Base-by-base conservation (phyloP, 2,113 vertebrate species). In the Lepus europaeus region DNA sequence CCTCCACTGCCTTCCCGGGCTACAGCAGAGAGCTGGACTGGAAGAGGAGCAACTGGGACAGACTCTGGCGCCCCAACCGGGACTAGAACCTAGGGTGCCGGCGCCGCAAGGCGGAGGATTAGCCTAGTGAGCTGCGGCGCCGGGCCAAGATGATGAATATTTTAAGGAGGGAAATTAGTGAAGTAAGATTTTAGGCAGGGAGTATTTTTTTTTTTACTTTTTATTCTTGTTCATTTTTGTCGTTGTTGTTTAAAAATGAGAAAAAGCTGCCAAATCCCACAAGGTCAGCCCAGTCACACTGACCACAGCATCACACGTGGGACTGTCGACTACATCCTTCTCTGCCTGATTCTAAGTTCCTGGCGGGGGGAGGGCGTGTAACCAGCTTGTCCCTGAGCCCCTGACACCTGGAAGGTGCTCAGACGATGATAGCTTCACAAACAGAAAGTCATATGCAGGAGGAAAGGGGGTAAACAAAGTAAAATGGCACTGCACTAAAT, bases 291-390 rank as follows among this genome's bases (percentile, higher is more conserved):
- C 31, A 45, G 10, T 19, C 56, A 45, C 2, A 2, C 61, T 22
- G n/a, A 33, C 13, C 33, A 20, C 10, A 31, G 31, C 68, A n/a
- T 27, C 51, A 45, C 53, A 8, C 20, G 0, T 0, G 0, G 39
- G 45, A 27, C 1, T 20, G 23, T 27, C 17, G 19, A 12, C 0
- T 33, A 70, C 39, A 6, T 8, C 19, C 19, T 33, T 49, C 61
- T 72, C 59, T 0, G 3, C 19, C 13, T 27, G 45, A 83, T 0
- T 2, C 53, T 12, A 70, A 11, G 5, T 20, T 49, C 33, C 53
- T 6, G 1, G 45, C 33, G 29, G 11, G 36, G 72, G 56, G 23
- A 36, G 23, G 20, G 0, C 45, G 53, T 1, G 3, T 1, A 12
- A 61, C 49, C 39, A 10, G 9, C 3, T 12, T 61, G 39, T 39